These are phyloP conservation scores for Elephas maximus DNA, from an alignment of 2,113 vertebrate species.

Conservation along the genomic window DNA sequence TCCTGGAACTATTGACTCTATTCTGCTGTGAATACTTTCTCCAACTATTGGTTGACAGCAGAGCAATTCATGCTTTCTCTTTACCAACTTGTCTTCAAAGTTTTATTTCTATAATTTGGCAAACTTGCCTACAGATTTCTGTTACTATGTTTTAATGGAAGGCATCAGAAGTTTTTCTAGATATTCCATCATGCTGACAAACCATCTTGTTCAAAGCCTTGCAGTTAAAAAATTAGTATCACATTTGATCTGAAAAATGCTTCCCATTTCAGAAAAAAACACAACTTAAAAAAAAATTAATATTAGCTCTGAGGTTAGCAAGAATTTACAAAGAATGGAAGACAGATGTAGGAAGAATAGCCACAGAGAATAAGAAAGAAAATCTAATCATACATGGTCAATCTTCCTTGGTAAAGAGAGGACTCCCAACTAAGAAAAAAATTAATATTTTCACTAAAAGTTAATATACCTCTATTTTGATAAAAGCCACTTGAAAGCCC, in stretches of 20 bases:
- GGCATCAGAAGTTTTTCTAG: background rate
- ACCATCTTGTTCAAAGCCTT: background rate
- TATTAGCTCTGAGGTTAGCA: constrained; percentile 72
- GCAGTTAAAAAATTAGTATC: constrained; percentile 55
- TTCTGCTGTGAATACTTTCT: background rate
- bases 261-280: constrained; percentile 71
- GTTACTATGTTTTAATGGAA: background rate
- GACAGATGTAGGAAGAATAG: constrained; percentile 51
- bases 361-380: constrained; percentile 47
- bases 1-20: background rate
- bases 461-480: constrained; percentile 13
- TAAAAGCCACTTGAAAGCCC: constrained; percentile 58
- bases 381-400: constrained; percentile 21
- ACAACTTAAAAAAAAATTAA: constrained; percentile 70
- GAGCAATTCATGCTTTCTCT: background rate
- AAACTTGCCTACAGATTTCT: background rate
- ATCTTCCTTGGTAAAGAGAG: constrained; percentile 11
- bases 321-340: constrained; percentile 59
- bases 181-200: background rate
- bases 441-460: constrained; percentile 69
- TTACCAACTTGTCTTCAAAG: background rate
- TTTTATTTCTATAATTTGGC: background rate
- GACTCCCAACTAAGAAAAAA: constrained; percentile 54
- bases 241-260: constrained; percentile 68
- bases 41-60: background rate